Conservation (phyloP, 2,113 vertebrate genomes). For the Poeciliopsis prolifica region DNA sequence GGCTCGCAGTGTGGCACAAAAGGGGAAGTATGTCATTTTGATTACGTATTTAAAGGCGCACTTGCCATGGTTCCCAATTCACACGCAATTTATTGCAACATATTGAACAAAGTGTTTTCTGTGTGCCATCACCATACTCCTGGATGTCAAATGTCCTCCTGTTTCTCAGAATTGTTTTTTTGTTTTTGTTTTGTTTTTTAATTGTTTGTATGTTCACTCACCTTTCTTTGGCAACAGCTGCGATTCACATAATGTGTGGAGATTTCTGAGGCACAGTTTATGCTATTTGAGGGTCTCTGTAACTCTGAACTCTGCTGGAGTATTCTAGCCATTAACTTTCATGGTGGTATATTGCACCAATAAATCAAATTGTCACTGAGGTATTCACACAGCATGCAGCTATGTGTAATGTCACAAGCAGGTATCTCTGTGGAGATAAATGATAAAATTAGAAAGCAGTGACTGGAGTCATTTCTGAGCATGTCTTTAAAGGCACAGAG, state of each 20-base stretch:
- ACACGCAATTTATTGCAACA: too few species aligned
- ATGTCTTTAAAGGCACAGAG: conserved; percentile 21
- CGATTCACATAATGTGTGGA: conserved; percentile 12
- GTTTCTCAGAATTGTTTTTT: conserved; percentile 4
- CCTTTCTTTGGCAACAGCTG: background rate
- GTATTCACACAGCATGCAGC: conserved; percentile 44
- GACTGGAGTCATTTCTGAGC: conserved; percentile 14
- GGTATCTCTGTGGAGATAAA: conserved; percentile 43
- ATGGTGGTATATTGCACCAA: conserved; percentile 33
- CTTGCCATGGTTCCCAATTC: background rate
- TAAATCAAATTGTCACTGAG: conserved; percentile 58
- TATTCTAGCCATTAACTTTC: conserved; percentile 35
- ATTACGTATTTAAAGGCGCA: background rate
- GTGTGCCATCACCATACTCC: too few species aligned
- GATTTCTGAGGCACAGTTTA: conserved; percentile 24
- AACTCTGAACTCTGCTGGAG: conserved; percentile 21
- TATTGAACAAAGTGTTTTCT: too few species aligned
- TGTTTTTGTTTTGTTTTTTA: background rate
- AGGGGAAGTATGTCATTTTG: background rate
- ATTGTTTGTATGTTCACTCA: conserved; percentile 2
- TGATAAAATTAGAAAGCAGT: conserved; percentile 37
- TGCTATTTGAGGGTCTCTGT: conserved; percentile 33
- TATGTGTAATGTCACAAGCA: conserved; percentile 47
- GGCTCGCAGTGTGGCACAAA: background rate
- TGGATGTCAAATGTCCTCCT: background rate